Evolutionary conservation across 2,113 vertebrate species (phyloP), one percentile per base, ranked within the genome.

Genomic region (Periophthalmus modestus): DNA sequence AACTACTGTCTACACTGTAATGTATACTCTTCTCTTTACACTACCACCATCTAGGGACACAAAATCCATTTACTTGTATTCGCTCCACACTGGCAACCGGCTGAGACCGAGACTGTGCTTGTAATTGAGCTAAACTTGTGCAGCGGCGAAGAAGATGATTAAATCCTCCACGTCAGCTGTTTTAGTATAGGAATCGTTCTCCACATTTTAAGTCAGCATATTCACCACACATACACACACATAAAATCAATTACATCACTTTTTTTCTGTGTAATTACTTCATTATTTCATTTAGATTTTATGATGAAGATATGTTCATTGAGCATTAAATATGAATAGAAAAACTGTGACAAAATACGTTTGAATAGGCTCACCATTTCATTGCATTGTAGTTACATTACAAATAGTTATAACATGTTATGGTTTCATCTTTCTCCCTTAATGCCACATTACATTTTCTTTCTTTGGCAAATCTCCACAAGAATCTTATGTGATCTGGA

Each of bases 91-190:
- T 36, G 57, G 47, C 36, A 70, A 55, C 65, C 48, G 62, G 71
- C 47, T 0, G 33, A 67, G 15, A 15, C 74, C 52, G 59, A 23
- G 24, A 83, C 76, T 55, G 9, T 15, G 67, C 24, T 68, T 63
- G 73, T 39, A 76, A 73, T 68, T 57, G 46, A 71, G 76, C 74
- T n/a, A 74, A 81, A 33, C 39, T 19, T 18, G 18, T 7, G 62
- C 46, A 59, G 21, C 39, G 18, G 34, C 21, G 13, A 7, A 59
- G 46, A 24, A 48, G 46, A 21, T 72, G 79, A 21, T 67, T 55
- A 61, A 65, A 69, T 71, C 18, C 65, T 70, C 7, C 72, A 24
- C 4, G 3, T 34, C 28, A 63, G n/a, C 72, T 73, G 15, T 65
- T 74, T 24, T n/a, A 73, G 7, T 43, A 2, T 43, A 10, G 7